These are phyloP conservation scores for Eurypyga helias DNA, from an alignment of 2,113 vertebrate genomes.

Conservation along the genomic window DNA sequence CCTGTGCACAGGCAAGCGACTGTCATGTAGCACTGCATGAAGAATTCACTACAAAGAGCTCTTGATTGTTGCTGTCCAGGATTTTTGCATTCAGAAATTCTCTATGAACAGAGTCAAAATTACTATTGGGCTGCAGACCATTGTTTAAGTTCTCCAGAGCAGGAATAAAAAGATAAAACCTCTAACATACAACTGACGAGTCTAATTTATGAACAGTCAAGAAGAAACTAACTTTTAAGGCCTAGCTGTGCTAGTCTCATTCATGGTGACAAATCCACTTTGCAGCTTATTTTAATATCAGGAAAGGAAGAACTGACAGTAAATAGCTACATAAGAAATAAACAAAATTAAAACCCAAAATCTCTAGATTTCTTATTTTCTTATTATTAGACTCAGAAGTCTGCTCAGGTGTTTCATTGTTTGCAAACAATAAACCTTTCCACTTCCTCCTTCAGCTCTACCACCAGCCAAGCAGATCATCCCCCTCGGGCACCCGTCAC, in stretches of 20 bases:
- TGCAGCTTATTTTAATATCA: not conserved
- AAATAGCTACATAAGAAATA: not conserved
- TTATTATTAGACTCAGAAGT: not conserved
- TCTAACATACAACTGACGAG: not conserved
- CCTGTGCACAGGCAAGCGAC: not conserved
- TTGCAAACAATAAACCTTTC: not conserved
- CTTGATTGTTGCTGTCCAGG: not conserved
- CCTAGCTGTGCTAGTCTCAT: not conserved
- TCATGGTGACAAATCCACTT: not conserved
- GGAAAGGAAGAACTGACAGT: not conserved
- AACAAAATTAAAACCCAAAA: not conserved
- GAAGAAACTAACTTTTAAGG: not conserved
- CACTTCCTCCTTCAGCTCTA: too few species aligned
- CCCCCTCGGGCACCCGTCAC: too few species aligned
- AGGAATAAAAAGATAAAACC: not conserved
- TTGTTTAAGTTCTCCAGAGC: not conserved
- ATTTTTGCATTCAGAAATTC: not conserved
- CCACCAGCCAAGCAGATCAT: too few species aligned
- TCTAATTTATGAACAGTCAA: not conserved
- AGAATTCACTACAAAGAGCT: not conserved
- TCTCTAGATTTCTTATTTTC: not conserved
- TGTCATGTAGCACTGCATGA: not conserved
- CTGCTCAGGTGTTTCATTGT: not conserved
- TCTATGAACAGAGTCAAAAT: not conserved
- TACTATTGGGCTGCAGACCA: not conserved